These are phyloP conservation scores for Bothrops jararaca DNA, from an alignment of 2,113 vertebrate species.

Conservation along the genomic window DNA sequence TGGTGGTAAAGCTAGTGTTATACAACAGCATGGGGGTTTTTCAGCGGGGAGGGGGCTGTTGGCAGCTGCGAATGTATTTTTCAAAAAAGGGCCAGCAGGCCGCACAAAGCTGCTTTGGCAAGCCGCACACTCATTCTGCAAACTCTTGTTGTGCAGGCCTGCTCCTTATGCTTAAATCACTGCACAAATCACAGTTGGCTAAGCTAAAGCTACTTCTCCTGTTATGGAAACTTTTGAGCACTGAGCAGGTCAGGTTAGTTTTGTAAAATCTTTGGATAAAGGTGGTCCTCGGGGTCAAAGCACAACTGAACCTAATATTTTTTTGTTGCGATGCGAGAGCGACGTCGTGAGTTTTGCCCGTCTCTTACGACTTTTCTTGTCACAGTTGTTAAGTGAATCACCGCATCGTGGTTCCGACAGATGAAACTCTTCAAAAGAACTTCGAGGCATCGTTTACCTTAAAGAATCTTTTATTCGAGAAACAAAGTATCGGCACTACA, in stretches of 20 bases:
- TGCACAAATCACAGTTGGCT: neutral
- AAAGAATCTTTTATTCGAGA: no score
- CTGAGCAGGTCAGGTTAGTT: neutral
- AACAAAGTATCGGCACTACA: no score
- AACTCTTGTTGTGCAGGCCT: neutral
- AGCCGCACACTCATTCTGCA: neutral
- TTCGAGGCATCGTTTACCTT: no score
- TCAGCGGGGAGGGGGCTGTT: neutral
- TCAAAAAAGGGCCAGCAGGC: neutral
- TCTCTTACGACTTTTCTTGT: no score
- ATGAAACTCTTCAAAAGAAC: no score
- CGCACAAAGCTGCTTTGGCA: neutral
- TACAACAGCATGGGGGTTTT: neutral
- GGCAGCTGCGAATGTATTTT: neutral
- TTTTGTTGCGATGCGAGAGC: no score
- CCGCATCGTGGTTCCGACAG: no score
- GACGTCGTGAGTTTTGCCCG: no score
- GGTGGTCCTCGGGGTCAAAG: no score
- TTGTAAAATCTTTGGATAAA: neutral
- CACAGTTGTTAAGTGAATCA: no score
- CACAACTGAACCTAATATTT: no score
- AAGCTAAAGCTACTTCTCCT: neutral
- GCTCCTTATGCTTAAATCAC: neutral
- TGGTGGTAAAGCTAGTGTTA: neutral
- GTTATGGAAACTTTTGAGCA: neutral